phyloP scores from a whole-genome alignment of 2,113 vertebrate species.

The Macquaria australasica region DNA sequence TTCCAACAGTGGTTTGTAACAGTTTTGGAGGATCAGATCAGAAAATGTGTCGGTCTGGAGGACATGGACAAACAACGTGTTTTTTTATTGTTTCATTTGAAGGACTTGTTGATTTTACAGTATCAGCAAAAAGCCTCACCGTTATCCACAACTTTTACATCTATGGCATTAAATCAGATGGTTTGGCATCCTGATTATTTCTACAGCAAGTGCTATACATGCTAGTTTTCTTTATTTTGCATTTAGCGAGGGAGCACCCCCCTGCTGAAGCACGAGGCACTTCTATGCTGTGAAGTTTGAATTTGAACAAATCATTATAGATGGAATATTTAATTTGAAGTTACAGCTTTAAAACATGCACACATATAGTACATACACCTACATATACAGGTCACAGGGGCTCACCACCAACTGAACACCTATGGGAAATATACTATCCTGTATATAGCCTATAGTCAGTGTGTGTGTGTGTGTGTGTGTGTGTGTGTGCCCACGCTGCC shows the following conservation, averaged over 20 bases:
- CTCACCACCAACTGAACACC: not conserved
- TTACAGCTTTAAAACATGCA: not conserved
- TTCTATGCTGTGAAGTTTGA: too few relatives aligned
- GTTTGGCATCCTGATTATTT: not conserved
- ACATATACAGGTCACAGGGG: not conserved
- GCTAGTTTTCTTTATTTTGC: not conserved
- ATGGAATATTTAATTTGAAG: too few relatives aligned
- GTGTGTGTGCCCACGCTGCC: conserved; percentile 27
- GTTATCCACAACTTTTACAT: not conserved
- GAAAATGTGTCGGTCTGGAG: too few relatives aligned
- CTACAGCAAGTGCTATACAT: not conserved
- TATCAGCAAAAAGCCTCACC: too few relatives aligned
- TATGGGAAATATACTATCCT: not conserved
- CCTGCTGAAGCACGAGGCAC: too few relatives aligned
- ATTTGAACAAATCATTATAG: not conserved
- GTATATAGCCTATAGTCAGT: not conserved
- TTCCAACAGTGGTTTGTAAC: not conserved
- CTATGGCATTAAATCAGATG: not conserved
- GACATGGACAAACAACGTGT: too few relatives aligned
- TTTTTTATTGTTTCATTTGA: too few relatives aligned
- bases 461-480: not conserved
- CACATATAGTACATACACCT: too few relatives aligned
- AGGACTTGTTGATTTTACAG: too few relatives aligned
- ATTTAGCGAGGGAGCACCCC: too few relatives aligned
- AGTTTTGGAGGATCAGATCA: not conserved